A percentile compares a stretch with the other conserved stretches of the same genome.
These are phyloP conservation scores for Alca torda DNA, from an alignment of 2,797 vertebrate genomes.

Conservation along the genomic window DNA sequence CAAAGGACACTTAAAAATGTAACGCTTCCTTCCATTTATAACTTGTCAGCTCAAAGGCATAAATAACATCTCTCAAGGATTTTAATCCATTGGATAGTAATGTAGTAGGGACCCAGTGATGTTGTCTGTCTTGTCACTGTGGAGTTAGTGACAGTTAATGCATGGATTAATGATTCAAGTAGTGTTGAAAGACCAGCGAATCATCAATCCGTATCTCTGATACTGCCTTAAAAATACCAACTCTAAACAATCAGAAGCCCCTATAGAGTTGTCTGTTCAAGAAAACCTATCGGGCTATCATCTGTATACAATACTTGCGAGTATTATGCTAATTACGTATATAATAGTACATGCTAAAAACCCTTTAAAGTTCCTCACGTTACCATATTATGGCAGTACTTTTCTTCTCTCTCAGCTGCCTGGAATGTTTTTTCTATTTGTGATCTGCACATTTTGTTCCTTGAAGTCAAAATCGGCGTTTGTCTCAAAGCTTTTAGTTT, in stretches of 20 bases:
- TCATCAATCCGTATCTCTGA: not conserved
- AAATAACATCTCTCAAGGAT: not conserved
- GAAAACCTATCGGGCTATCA: not conserved
- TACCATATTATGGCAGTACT: not conserved
- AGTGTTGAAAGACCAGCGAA: not conserved
- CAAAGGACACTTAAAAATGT: not conserved
- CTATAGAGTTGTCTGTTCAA: not conserved
- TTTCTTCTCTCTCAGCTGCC: not conserved
- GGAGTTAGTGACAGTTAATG: not conserved
- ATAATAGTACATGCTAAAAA: not conserved
- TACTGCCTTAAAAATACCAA: not conserved
- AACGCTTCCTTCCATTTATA: not conserved
- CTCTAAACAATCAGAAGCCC: not conserved
- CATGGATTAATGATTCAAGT: not conserved
- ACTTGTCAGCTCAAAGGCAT: not conserved
- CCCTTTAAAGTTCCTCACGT: not conserved
- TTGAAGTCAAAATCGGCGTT: not conserved
- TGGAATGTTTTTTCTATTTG: not conserved
- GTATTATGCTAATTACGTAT: not conserved
- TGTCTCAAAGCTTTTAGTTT: not conserved
- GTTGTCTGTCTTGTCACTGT: not conserved
- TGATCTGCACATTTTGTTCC: not conserved
- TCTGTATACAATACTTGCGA: rapidly evolving
- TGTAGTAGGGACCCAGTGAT: not conserved
- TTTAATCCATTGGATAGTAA: not conserved